Percentiles rank a stretch among this genome's conserved stretches.
Evolutionary conservation across 2,888 invertebrate species (phyloP).

Genomic region (Julus scanicus): DNA sequence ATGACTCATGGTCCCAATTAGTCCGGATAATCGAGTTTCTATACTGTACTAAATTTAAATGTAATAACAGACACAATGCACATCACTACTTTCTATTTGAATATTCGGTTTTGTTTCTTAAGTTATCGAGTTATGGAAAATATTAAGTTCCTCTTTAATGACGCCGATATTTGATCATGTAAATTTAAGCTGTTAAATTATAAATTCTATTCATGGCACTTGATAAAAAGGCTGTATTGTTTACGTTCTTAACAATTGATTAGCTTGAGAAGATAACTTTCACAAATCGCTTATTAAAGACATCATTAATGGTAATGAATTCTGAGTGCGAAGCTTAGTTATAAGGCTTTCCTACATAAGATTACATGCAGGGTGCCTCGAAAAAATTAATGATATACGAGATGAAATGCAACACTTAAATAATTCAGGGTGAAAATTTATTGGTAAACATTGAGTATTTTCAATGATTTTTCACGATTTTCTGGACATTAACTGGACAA

Average conservation of each 20-base stretch:
- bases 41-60: too few species aligned
- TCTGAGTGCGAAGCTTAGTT: background rate
- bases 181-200: background rate
- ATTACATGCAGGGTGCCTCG: too few species aligned
- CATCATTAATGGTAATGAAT: background rate
- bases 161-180: background rate
- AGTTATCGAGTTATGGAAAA: background rate
- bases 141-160: background rate
- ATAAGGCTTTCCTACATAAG: too few species aligned
- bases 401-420: too few species aligned
- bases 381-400: too few species aligned
- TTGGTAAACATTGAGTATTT: too few species aligned
- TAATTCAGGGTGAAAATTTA: too few species aligned
- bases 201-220: background rate
- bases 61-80: background rate
- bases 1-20: too few species aligned
- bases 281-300: background rate
- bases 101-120: background rate
- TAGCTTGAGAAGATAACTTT: background rate
- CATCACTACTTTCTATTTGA: background rate
- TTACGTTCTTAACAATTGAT: background rate
- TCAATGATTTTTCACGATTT: too few species aligned
- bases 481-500: too few species aligned
- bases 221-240: background rate
- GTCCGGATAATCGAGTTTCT: too few species aligned